Base-by-base conservation (phyloP, 2,113 vertebrate species). In the Carassius gibelio region DNA sequence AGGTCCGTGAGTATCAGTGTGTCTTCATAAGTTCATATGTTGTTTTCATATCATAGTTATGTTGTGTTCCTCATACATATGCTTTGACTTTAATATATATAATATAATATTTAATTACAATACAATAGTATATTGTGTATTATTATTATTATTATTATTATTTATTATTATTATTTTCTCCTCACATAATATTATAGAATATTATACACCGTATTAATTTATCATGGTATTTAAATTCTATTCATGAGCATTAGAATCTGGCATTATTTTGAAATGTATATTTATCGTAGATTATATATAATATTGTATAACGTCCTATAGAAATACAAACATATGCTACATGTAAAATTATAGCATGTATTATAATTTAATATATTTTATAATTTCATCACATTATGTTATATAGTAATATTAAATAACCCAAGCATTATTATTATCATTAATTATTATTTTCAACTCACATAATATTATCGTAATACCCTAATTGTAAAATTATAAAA, bases 1-100 rank as follows among this genome's bases (percentile, higher is more conserved):
- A 87, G 93, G 95, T 95, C 90, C 91, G 92, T 76, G 26, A 34
- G 8, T 75, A n/a, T 59, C 4, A 30, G 30, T 8, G 30, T 9
- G 3, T 4, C n/a, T 64, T 50, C 48, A 42, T 83, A 17, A n/a
- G 11, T 64, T 15, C 50, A 52, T 83, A 7, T 75, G 13, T 48
- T 19, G 1, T 48, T 45, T 36, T 34, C 34, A 36, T 69, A 57
- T 30, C 23, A 23, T 45, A 48, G 11, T 50, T 50, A 50, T 50
- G 9, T 48, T 48, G 3, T 50, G 10, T 50, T 50, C 48, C 13
- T 50, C 48, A 45, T 45, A 45, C 48, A 45, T 45, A 45, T 45
- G 42, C 42, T 45, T 7, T 42, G 42, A 8, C 42, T 42, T 4
- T 38, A 38, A 38, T 30, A 30, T 42, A 42, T 42, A 42, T 42